phyloP scores from a whole-genome alignment of 1,140 invertebrate genomes.

The Hyposmocoma kahamanoa region DNA sequence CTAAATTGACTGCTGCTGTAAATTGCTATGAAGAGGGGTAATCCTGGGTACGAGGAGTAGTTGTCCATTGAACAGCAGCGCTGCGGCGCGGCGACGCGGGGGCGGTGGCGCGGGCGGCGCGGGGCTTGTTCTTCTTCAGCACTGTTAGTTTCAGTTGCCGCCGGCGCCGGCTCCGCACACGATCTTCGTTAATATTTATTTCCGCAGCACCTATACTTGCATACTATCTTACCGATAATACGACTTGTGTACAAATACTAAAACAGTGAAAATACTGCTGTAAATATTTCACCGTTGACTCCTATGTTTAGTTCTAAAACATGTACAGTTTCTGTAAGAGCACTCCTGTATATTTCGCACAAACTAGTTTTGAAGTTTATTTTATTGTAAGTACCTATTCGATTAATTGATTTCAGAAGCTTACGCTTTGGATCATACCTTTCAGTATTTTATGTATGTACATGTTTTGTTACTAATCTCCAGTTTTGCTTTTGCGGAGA shows the following conservation, averaged over 20 bases:
- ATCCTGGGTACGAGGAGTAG: conserved; percentile 73
- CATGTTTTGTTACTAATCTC: conserved; percentile 75
- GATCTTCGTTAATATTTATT: conserved; percentile 72
- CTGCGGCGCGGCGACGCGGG: conserved; percentile 22
- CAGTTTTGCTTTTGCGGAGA: conserved; percentile 58
- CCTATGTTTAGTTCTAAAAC: conserved; percentile 75
- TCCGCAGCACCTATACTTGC: conserved; percentile 74
- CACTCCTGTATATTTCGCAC: conserved; percentile 75
- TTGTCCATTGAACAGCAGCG: conserved; percentile 66
- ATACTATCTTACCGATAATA: conserved; percentile 69
- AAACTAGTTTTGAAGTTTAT: conserved; percentile 70
- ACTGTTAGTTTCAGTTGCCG: conserved; percentile 75
- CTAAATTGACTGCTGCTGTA: conserved; percentile 69
- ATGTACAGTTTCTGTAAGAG: conserved; percentile 75
- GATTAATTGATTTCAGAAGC: conserved; percentile 69
- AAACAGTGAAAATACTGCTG: conserved; percentile 67
- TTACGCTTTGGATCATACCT: conserved; percentile 73
- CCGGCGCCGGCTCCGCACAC: conserved; percentile 67
- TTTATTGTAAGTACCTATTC: conserved; percentile 67
- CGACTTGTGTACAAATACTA: conserved; percentile 69
- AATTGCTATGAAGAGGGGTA: conserved; percentile 64
- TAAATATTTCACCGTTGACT: conserved; percentile 74
- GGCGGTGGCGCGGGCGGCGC: conserved; percentile 24
- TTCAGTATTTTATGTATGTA: conserved; percentile 72
- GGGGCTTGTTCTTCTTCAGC: conserved; percentile 74